Base-by-base conservation (phyloP, 2,797 vertebrate genomes). In the Xiphophorus birchmanni region DNA sequence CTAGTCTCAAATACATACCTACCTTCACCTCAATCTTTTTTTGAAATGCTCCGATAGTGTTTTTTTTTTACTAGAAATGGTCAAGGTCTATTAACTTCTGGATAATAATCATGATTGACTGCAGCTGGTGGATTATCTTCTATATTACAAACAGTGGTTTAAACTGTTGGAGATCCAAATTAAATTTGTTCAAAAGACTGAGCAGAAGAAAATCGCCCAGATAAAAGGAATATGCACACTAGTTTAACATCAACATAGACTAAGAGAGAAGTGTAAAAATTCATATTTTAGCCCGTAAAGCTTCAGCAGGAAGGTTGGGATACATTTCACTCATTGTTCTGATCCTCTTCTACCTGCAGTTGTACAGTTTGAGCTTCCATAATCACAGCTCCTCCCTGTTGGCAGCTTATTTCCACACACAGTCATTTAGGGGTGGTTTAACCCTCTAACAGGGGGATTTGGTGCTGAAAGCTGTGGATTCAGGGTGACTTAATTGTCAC, bases 311-410 rank as follows among this genome's bases (percentile, higher is more conserved):
- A 72, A 44, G 5, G 42, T 15, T 45, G 40, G 40, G 42, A 45
- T 72, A 13, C 42, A 45, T 72, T 72, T 45, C 69, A 72, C 12
- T n/a, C 26, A 29, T 72, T 72, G 69, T 71, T 71, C 40, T 42
- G 67, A 69, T 69, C 67, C 67, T 72, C 4, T 6, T 12, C 69
- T 8, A 15, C 69, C 42, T 44, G 11, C 12, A 7, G 69, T 44
- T 45, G 40, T 45, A 45, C 26, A 72, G 23, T n/a, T 45, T 13
- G 23, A 69, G 69, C 42, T 45, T 45, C 42, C 23, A 45, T 6
- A 72, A n/a, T 45, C 40, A 9, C 69, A 72, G 23, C 26, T 72
- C 69, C 69, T 72, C 42, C 40, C 42, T 44, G 23, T n/a, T 72
- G 69, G 69, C 26, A 47, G 12, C 69, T 72, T 72, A 72, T 72